Evolutionary conservation across 2,113 vertebrate species (phyloP).

Genomic region (Brienomyrus longianalis): DNA sequence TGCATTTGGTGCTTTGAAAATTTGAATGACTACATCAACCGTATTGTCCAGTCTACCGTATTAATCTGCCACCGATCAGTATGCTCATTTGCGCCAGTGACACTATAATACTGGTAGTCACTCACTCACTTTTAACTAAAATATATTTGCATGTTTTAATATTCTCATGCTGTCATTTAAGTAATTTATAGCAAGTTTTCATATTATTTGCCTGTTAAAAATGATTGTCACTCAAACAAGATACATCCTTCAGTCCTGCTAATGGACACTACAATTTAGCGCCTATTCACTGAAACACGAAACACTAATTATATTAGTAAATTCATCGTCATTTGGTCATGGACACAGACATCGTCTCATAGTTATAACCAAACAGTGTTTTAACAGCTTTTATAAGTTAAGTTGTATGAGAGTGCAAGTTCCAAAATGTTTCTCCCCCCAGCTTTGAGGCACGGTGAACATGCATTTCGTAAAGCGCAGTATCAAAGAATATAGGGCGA

Average conservation of each 20-base stretch:
- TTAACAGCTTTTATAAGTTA: not conserved
- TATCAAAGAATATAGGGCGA: slow-evolving; percentile 3
- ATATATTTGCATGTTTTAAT: not conserved
- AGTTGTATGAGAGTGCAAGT: not conserved
- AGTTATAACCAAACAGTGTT: not conserved
- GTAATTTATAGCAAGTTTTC: not conserved
- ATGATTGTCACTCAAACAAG: not conserved
- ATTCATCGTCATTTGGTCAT: not conserved
- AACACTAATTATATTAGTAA: not conserved
- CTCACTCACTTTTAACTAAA: not conserved
- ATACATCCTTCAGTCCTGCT: not conserved
- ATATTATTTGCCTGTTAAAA: not conserved
- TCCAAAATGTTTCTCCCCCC: not conserved
- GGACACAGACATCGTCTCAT: not conserved
- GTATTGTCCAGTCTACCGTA: not conserved
- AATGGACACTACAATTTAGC: not conserved
- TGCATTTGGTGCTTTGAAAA: not conserved
- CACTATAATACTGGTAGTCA: not conserved
- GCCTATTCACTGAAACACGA: not conserved
- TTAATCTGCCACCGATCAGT: not conserved
- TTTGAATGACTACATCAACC: not conserved
- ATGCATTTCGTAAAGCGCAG: not conserved
- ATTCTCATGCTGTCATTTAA: not conserved
- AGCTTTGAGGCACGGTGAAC: not conserved
- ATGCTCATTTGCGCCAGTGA: not conserved